Conservation (phyloP, 64 coral and sea anemone species). For the Porites australiensis region DNA sequence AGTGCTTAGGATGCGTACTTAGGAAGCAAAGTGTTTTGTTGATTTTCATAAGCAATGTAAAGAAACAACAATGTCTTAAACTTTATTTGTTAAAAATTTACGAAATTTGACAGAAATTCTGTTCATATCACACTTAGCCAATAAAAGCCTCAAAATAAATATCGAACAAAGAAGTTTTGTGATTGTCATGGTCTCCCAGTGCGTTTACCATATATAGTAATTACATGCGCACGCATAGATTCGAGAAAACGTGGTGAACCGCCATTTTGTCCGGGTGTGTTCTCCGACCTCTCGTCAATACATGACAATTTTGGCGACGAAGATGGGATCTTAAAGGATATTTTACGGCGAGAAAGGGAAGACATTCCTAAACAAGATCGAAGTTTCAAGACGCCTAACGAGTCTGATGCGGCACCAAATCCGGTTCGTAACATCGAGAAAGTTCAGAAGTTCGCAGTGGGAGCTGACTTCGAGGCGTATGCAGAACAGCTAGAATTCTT, state of each 20-base stretch:
- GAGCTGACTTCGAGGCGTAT: slow-evolving; percentile 44
- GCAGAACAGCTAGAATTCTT: slow-evolving; percentile 45
- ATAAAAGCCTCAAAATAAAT: no score
- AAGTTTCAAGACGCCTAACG: neutral
- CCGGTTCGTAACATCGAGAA: slow-evolving; percentile 14
- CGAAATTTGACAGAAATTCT: no score
- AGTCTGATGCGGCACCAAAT: neutral
- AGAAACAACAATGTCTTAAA: no score
- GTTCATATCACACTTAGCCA: no score
- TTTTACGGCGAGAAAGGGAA: neutral
- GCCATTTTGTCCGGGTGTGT: neutral
- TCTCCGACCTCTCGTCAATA: neutral
- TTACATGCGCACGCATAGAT: no score
- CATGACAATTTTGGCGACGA: slow-evolving; percentile 59
- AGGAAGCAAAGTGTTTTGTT: no score
- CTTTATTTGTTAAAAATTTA: no score
- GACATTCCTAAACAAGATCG: neutral
- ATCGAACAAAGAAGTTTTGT: no score
- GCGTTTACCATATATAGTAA: no score
- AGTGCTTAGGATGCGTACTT: no score
- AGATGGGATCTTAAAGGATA: slow-evolving; percentile 29
- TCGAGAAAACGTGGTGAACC: neutral
- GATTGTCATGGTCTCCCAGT: no score
- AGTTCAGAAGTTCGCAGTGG: slow-evolving; percentile 29
- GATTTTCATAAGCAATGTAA: no score